Conservation (phyloP, 2,888 invertebrate species). For the Neocrepidodera transversa region DNA sequence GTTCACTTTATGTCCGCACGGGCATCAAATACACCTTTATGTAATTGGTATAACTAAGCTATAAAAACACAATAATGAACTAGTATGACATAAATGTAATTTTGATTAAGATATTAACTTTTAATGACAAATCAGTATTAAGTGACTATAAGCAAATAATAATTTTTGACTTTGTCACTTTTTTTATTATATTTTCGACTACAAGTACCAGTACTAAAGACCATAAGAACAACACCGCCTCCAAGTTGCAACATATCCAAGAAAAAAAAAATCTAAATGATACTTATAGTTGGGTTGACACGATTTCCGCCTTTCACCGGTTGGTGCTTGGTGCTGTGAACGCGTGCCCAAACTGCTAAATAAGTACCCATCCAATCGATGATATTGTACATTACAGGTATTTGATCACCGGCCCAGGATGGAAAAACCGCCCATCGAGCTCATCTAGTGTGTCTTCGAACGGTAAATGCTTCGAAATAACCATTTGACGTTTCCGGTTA, state of each 20-base stretch:
- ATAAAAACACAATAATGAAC: too few species aligned
- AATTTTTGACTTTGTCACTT: too few species aligned
- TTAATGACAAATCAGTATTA: too few species aligned
- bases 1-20: too few species aligned
- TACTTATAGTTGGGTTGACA: constrained; percentile 35
- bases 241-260: constrained; percentile 13
- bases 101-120: too few species aligned
- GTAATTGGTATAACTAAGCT: too few species aligned
- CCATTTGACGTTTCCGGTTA: constrained; percentile 25
- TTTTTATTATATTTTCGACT: too few species aligned
- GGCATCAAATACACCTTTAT: too few species aligned
- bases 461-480: constrained; percentile 32
- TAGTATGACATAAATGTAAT: too few species aligned
- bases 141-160: too few species aligned
- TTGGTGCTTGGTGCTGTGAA: constrained; percentile 36
- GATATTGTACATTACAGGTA: constrained; percentile 46
- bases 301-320: constrained; percentile 50
- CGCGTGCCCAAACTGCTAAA: constrained; percentile 44
- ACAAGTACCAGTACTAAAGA: constrained; percentile 8
- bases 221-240: constrained; percentile 8
- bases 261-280: constrained; percentile 17
- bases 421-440: constrained; percentile 39
- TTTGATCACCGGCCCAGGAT: constrained; percentile 48
- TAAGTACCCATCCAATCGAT: constrained; percentile 24
- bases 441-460: constrained; percentile 34